A percentile compares a stretch with the other conserved stretches of the same genome.
These are phyloP conservation scores for Aphodius granarius DNA, from an alignment of 2,888 invertebrate genomes.

Conservation along the genomic window DNA sequence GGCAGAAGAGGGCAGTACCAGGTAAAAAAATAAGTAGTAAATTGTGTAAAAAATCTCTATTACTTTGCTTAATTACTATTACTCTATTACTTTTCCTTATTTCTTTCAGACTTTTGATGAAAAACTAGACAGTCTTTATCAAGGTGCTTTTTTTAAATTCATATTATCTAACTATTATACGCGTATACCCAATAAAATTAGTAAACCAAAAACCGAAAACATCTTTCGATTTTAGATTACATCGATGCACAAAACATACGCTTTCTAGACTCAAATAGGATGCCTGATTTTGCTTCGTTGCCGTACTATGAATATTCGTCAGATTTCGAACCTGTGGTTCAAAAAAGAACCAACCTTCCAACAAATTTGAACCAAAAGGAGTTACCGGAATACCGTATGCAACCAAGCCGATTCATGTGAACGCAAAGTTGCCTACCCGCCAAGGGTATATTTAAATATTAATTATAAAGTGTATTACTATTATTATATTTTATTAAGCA, in stretches of 20 bases:
- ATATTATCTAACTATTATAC: not conserved
- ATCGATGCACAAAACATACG: not conserved
- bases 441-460: not conserved
- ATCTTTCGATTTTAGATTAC: not conserved
- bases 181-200: not conserved
- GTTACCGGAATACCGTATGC: conserved; percentile 33
- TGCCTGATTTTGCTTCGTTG: not conserved
- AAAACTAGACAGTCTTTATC: conserved; percentile 5
- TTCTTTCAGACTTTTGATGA: conserved; percentile 13
- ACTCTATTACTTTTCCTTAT: not conserved
- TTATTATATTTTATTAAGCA: not conserved
- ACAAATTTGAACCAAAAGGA: conserved; percentile 29
- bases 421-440: not conserved
- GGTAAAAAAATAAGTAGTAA: conserved; percentile 12
- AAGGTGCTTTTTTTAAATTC: conserved; percentile 2
- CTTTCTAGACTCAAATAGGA: not conserved
- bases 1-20: conserved; percentile 46
- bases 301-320: not conserved
- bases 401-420: conserved; percentile 26
- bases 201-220: too few species aligned
- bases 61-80: not conserved
- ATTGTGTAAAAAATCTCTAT: too few species aligned
- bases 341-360: conserved; percentile 33
- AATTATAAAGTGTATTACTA: not conserved
- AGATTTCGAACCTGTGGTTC: not conserved